These are phyloP conservation scores for Isoperla grammatica DNA, from an alignment of 2,888 invertebrate species.

Conservation along the genomic window DNA sequence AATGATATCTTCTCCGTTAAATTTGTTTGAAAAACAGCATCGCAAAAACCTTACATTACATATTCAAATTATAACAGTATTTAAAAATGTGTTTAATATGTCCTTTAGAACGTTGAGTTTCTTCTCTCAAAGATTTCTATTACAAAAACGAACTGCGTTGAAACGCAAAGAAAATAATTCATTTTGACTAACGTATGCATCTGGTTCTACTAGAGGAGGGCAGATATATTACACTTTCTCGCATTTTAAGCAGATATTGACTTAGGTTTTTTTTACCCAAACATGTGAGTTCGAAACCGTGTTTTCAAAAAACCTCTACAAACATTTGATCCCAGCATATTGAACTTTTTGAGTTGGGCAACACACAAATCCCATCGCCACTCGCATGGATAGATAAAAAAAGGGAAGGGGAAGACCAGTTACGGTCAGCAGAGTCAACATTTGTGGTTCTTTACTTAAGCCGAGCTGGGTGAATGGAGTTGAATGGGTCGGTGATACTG, in stretches of 20 bases:
- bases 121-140: no score
- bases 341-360: conserved; percentile 9
- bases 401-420: no score
- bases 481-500: neutral
- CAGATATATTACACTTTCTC: neutral
- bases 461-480: conserved; percentile 10
- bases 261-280: conserved; percentile 1
- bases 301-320: neutral
- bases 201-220: neutral
- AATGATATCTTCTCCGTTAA: no score
- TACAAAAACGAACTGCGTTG: no score
- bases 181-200: neutral
- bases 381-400: conserved; percentile 9
- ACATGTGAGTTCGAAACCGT: neutral
- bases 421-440: conserved; percentile 21
- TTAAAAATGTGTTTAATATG: no score
- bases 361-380: conserved; percentile 23
- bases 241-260: conserved; percentile 4
- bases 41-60: no score
- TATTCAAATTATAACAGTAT: no score
- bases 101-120: no score
- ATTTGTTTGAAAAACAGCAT: no score
- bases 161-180: no score
- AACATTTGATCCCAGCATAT: neutral
- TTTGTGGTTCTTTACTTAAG: neutral